Conservation (phyloP, 2,113 vertebrate genomes). For the Spermophilus dauricus region DNA sequence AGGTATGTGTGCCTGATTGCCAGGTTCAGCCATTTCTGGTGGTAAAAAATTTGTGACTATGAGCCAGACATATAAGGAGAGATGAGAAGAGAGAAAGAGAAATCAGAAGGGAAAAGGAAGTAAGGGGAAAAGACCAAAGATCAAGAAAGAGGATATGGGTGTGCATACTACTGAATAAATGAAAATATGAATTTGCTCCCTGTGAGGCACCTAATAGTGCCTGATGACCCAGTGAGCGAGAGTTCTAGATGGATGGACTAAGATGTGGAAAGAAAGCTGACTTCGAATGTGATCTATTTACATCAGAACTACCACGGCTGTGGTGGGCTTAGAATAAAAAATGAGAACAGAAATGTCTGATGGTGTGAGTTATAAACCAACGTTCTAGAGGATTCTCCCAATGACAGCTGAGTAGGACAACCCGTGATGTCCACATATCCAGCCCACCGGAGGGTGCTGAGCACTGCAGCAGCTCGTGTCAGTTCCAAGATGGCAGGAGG, state of each 20-base stretch:
- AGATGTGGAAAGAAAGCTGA: neutral
- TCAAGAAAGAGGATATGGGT: neutral
- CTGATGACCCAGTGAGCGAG: neutral
- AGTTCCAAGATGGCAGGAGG: neutral
- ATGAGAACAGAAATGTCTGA: neutral
- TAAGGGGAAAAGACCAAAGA: neutral
- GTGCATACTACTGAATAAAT: neutral
- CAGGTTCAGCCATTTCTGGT: neutral
- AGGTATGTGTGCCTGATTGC: neutral
- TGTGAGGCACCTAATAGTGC: neutral
- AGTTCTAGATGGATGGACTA: neutral
- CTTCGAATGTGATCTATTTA: neutral
- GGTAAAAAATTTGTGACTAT: neutral
- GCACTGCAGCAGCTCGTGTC: neutral
- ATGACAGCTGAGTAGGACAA: neutral
- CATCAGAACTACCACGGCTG: neutral
- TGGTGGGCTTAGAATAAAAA: constrained; percentile 4
- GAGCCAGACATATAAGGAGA: neutral
- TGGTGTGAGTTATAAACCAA: neutral
- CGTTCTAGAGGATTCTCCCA: neutral
- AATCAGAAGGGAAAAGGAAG: neutral
- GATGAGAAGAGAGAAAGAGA: neutral
- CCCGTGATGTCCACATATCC: neutral
- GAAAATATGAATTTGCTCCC: neutral
- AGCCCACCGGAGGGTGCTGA: too few relatives aligned